A percentile compares a stretch with the other conserved stretches of the same genome.
Evolutionary conservation across 2,797 vertebrate species (phyloP).

Genomic region (Chloroceryle inda): DNA sequence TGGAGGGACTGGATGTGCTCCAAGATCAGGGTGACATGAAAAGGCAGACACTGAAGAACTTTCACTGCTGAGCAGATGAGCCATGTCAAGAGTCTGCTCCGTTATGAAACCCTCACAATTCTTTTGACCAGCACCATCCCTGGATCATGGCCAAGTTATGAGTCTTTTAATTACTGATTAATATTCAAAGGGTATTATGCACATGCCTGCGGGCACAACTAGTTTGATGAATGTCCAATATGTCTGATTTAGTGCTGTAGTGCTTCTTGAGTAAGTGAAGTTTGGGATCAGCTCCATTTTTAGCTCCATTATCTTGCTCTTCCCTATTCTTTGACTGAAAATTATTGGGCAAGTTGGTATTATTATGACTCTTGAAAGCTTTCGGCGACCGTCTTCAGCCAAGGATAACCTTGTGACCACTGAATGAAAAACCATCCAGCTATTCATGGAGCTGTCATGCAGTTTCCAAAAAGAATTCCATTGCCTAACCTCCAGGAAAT

Average conservation of each 20-base stretch:
- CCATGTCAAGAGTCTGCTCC: background rate
- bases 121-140: background rate
- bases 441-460: background rate
- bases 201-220: too few species aligned
- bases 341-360: background rate
- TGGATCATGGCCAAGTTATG: background rate
- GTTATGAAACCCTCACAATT: background rate
- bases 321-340: background rate
- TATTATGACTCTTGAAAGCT: background rate
- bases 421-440: background rate
- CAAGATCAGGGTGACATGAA: background rate
- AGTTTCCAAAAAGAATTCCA: background rate
- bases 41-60: background rate
- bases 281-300: background rate
- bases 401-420: accelerated
- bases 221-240: background rate
- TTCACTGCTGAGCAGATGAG: background rate
- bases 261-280: background rate
- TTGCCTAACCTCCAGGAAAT: background rate
- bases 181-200: background rate
- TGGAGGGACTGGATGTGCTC: accelerated
- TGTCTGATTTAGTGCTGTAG: background rate
- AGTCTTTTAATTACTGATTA: background rate
- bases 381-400: background rate
- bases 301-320: background rate